phyloP scores from a whole-genome alignment of 2,888 invertebrate species.

The Osedax frankpressi region DNA sequence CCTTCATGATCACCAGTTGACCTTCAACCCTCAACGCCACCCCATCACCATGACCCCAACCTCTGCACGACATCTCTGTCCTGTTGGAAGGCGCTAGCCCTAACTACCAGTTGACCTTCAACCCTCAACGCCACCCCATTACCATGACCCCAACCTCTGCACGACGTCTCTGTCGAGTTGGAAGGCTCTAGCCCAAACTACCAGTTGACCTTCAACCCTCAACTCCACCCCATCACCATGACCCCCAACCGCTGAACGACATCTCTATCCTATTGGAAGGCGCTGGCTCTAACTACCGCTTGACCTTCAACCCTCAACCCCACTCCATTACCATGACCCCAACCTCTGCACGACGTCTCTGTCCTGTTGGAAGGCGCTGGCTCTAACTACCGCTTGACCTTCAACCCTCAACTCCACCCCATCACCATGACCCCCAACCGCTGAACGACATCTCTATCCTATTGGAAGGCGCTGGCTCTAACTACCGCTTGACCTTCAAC shows the following conservation, averaged over 20 bases:
- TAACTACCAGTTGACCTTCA: conserved; percentile 38
- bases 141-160: too few species aligned
- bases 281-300: conserved; percentile 38
- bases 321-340: too few species aligned
- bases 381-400: conserved; percentile 38
- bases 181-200: conserved; percentile 40
- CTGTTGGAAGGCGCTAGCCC: conserved; percentile 41
- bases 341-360: conserved; percentile 44
- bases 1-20: conserved; percentile 37
- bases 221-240: too few species aligned
- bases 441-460: conserved; percentile 43
- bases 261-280: conserved; percentile 43
- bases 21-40: conserved; percentile 39
- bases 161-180: conserved; percentile 44
- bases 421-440: too few species aligned
- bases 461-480: conserved; percentile 41
- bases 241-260: conserved; percentile 39
- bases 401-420: conserved; percentile 39
- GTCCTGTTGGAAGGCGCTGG: conserved; percentile 42
- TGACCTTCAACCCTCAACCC: conserved; percentile 41
- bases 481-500: conserved; percentile 41
- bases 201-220: conserved; percentile 40
- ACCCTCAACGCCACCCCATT: conserved; percentile 40
- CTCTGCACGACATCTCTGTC: conserved; percentile 43
- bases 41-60: too few species aligned